Evolutionary conservation across 2,113 vertebrate genomes (phyloP).

Genomic region (Nyctibius bracteatus): DNA sequence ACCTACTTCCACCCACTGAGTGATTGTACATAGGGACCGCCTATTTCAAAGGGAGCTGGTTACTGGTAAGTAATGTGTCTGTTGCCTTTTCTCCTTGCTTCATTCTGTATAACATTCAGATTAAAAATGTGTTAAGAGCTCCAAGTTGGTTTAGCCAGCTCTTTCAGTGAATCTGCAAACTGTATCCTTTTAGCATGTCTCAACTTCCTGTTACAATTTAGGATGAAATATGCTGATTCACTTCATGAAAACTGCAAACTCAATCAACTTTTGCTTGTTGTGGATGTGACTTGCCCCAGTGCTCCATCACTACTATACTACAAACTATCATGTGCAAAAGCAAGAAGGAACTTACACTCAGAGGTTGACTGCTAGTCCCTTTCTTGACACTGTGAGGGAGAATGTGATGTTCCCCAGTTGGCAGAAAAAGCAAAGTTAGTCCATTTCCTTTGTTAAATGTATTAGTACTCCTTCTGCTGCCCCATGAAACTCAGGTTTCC

Average conservation of each 20-base stretch:
- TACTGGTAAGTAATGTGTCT: neutral
- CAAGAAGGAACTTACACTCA: neutral
- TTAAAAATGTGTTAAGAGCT: neutral
- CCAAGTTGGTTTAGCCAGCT: neutral
- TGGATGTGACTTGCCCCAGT: neutral
- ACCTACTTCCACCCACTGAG: neutral
- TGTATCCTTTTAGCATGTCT: neutral
- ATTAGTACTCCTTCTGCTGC: neutral
- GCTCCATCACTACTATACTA: neutral
- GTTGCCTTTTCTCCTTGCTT: neutral
- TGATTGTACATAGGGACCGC: too few relatives aligned
- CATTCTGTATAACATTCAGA: neutral
- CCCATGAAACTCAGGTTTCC: neutral
- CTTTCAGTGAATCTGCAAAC: neutral
- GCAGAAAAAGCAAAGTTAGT: neutral
- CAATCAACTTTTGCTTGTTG: neutral
- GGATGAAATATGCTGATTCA: neutral
- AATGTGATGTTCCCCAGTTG: accelerated
- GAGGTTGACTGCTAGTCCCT: neutral
- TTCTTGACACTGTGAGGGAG: neutral
- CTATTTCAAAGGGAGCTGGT: neutral
- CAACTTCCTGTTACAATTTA: neutral
- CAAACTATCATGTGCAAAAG: neutral
- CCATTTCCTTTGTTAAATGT: neutral
- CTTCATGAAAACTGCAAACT: neutral